A percentile compares a stretch with the other conserved stretches of the same genome.
Evolutionary conservation across 2,888 invertebrate genomes (phyloP).

Genomic region (Teinopalpus imperialis): DNA sequence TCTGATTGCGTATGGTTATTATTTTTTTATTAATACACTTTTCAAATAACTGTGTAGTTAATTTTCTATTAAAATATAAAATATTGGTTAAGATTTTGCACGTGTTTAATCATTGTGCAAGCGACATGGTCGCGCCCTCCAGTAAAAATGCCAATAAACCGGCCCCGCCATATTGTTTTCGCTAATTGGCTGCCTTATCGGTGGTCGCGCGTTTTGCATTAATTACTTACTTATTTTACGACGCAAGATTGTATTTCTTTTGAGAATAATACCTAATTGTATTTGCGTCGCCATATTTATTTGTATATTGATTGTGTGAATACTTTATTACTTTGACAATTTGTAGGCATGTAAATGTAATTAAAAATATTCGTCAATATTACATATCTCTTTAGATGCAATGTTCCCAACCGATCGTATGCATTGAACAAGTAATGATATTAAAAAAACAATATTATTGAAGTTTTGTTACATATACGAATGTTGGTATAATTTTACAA

Average conservation of each 20-base stretch:
- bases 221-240: constrained; percentile 67
- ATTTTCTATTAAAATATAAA: not conserved
- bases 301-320: constrained; percentile 24
- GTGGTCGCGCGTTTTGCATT: constrained; percentile 59
- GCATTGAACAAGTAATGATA: too few relatives aligned
- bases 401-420: too few relatives aligned
- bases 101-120: constrained; percentile 12
- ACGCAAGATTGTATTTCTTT: constrained; percentile 58
- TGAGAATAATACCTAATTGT: constrained; percentile 33
- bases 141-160: constrained; percentile 23
- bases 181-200: constrained; percentile 72
- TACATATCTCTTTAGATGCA: too few relatives aligned
- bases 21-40: too few relatives aligned
- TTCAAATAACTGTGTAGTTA: too few relatives aligned
- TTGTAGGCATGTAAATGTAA: too few relatives aligned
- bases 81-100: not conserved
- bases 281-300: constrained; percentile 33
- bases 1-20: too few relatives aligned
- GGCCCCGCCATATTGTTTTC: constrained; percentile 39
- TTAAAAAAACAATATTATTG: too few relatives aligned
- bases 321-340: too few relatives aligned
- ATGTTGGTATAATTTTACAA: too few relatives aligned
- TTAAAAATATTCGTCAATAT: too few relatives aligned
- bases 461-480: too few relatives aligned
- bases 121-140: constrained; percentile 15